These are phyloP conservation scores for Scaptomyza pallida DNA, from an alignment of 1,140 invertebrate genomes.

Conservation along the genomic window DNA sequence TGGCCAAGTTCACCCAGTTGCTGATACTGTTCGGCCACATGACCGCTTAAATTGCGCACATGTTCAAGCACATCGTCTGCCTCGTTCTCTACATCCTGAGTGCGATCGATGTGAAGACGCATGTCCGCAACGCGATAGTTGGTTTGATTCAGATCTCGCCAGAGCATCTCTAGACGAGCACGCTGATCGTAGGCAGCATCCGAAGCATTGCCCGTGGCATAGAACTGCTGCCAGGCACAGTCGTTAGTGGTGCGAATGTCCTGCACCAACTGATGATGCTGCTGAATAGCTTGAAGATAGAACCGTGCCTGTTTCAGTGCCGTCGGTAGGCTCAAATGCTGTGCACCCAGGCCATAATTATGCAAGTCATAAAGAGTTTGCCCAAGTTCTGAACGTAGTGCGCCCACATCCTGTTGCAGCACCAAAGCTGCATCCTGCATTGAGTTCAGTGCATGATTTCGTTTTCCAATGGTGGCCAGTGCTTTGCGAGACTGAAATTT, in stretches of 20 bases:
- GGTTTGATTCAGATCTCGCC: slow-evolving; percentile 70
- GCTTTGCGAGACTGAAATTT: slow-evolving; percentile 76
- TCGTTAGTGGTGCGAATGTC: slow-evolving; percentile 59
- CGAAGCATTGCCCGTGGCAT: slow-evolving; percentile 74
- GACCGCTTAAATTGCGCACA: slow-evolving; percentile 71
- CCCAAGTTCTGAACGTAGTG: slow-evolving; percentile 48
- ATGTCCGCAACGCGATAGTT: slow-evolving; percentile 77
- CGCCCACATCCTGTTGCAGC: slow-evolving; percentile 43
- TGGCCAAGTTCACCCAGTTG: slow-evolving; percentile 50
- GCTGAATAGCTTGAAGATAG: slow-evolving; percentile 70
- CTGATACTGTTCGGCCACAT: slow-evolving; percentile 60
- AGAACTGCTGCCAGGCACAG: slow-evolving; percentile 75
- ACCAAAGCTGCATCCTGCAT: slow-evolving; percentile 54
- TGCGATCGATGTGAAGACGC: slow-evolving; percentile 69
- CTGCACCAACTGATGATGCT: slow-evolving; percentile 62
- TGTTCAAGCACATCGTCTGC: slow-evolving; percentile 84
- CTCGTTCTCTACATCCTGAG: slow-evolving; percentile 84
- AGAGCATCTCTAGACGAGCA: slow-evolving; percentile 75
- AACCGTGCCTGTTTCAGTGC: slow-evolving; percentile 75
- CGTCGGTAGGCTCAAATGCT: slow-evolving; percentile 73
- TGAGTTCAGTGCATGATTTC: slow-evolving; percentile 44
- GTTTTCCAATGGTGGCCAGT: slow-evolving; percentile 57
- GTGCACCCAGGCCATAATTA: slow-evolving; percentile 70
- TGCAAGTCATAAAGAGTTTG: slow-evolving; percentile 60
- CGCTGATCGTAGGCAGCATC: slow-evolving; percentile 78